Conservation (phyloP, 1,140 invertebrate genomes). For the Aphidius gifuensis region DNA sequence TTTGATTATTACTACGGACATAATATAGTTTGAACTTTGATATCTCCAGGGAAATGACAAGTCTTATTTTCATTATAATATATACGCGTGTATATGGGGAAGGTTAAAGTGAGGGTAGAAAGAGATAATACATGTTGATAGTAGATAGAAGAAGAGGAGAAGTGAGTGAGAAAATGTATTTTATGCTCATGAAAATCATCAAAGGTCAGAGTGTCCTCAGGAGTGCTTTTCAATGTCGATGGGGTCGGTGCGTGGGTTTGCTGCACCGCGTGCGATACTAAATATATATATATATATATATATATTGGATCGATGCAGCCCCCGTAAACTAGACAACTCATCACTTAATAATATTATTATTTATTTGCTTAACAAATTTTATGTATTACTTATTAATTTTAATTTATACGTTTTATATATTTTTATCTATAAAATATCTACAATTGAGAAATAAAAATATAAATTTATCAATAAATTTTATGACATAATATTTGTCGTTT, state of each 20-base stretch:
- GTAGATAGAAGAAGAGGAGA: neutral
- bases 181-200: slow-evolving; percentile 10
- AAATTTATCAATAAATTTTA: too few species aligned
- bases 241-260: slow-evolving; percentile 49
- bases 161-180: slow-evolving; percentile 3
- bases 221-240: slow-evolving; percentile 15
- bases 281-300: slow-evolving; percentile 19
- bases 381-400: too few species aligned
- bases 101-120: too few species aligned
- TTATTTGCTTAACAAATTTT: neutral
- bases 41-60: neutral
- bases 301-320: slow-evolving; percentile 42
- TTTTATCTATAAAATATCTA: neutral
- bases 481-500: too few species aligned
- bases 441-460: neutral
- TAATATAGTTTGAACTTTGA: neutral
- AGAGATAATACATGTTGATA: neutral
- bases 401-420: too few species aligned
- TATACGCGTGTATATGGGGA: too few species aligned
- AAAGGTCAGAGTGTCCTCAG: slow-evolving; percentile 32
- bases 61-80: neutral
- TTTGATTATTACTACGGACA: neutral
- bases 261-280: slow-evolving; percentile 40
- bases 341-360: neutral
- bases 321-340: neutral